A percentile compares a stretch with the other conserved stretches of the same genome.
Conservation (phyloP, 2,113 vertebrate genomes). For the Hippopotamus amphibius region DNA sequence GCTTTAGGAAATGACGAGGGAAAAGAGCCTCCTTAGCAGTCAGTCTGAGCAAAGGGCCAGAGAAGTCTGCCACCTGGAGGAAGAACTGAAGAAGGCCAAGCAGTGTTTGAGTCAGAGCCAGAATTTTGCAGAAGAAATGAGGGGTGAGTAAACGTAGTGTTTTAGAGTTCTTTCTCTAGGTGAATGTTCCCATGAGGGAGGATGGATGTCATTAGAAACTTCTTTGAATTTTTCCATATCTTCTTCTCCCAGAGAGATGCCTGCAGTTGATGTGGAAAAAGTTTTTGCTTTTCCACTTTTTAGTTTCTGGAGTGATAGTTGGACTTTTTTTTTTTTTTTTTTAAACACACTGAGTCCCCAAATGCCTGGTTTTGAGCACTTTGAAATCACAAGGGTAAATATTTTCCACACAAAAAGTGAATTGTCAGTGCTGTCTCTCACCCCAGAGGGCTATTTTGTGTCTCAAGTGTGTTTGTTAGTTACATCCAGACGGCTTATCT, state of each 20-base stretch:
- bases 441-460: background rate
- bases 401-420: background rate
- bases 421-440: background rate
- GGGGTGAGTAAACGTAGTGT: constrained; percentile 84
- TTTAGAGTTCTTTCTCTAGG: background rate
- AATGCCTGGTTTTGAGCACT: constrained; percentile 21
- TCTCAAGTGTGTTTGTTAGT: background rate
- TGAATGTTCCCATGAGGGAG: background rate
- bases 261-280: background rate
- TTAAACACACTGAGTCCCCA: background rate
- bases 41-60: constrained; percentile 89
- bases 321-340: background rate
- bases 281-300: background rate
- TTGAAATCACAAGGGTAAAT: constrained; percentile 53
- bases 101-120: constrained; percentile 89
- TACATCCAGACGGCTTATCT: background rate
- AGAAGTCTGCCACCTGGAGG: constrained; percentile 88
- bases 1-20: constrained; percentile 90
- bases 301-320: constrained; percentile 35
- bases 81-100: constrained; percentile 88
- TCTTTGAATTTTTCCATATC: background rate
- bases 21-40: constrained; percentile 85
- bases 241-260: background rate
- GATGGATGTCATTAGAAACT: background rate
- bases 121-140: constrained; percentile 90